Conservation (phyloP, 2,113 vertebrate genomes). For the Hemichromis elongatus region DNA sequence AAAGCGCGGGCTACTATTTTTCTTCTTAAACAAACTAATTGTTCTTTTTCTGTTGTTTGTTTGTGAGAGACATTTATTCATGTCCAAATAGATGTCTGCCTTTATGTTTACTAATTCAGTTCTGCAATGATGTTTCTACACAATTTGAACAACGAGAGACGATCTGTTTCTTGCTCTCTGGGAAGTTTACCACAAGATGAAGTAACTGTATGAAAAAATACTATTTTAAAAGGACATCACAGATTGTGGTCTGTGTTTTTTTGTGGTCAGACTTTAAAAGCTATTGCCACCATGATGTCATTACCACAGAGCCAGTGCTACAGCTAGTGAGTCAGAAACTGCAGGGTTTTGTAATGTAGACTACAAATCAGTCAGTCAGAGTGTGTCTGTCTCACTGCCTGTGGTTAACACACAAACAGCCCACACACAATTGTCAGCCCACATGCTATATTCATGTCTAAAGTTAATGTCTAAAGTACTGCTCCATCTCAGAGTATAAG, state of each 20-base stretch:
- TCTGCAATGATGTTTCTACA: background rate
- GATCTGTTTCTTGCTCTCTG: slow-evolving; percentile 45
- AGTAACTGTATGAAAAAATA: slow-evolving; percentile 40
- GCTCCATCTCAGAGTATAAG: slow-evolving; percentile 18
- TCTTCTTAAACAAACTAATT: background rate
- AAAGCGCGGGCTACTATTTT: background rate
- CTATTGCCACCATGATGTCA: slow-evolving; percentile 55
- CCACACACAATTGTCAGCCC: background rate
- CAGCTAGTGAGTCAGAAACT: slow-evolving; percentile 41
- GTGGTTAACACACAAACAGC: slow-evolving; percentile 19
- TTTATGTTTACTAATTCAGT: background rate
- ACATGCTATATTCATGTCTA: slow-evolving; percentile 9
- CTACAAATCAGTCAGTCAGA: slow-evolving; percentile 3
- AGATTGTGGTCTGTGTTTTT: slow-evolving; percentile 9
- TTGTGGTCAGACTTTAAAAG: slow-evolving; percentile 42
- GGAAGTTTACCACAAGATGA: slow-evolving; percentile 38
- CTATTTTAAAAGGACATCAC: slow-evolving; percentile 30
- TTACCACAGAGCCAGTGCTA: slow-evolving; percentile 22
- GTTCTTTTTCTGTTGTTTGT: background rate
- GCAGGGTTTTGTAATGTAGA: background rate
- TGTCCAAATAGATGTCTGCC: background rate
- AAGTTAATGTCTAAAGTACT: slow-evolving; percentile 19
- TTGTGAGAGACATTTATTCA: background rate
- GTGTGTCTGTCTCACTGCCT: background rate
- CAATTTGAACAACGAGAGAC: slow-evolving; percentile 12